A percentile compares a stretch with the other conserved stretches of the same genome.
Conservation (phyloP, 2,113 vertebrate species). For the Macroglossus sobrinus region DNA sequence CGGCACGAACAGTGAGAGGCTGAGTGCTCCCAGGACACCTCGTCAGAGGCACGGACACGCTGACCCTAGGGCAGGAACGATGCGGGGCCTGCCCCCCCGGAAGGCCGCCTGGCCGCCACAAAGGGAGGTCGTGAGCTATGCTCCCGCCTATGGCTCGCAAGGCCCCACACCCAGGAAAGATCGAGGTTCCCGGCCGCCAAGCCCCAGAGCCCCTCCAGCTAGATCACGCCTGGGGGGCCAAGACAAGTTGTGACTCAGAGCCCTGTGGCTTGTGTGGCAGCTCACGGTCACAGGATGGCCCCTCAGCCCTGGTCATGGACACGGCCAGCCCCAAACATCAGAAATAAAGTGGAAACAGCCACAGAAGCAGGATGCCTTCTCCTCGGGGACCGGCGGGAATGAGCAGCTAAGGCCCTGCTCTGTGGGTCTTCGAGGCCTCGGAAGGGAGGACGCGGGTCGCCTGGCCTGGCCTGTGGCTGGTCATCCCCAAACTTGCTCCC, state of each 20-base stretch:
- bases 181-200: too few species aligned
- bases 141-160: too few species aligned
- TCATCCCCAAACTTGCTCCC: too few species aligned
- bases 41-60: neutral
- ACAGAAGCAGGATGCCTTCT: neutral
- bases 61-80: too few species aligned
- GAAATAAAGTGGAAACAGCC: neutral
- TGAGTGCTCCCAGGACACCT: neutral
- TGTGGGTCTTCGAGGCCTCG: neutral
- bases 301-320: neutral
- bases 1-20: accelerated
- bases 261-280: neutral
- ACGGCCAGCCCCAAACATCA: neutral
- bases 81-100: neutral
- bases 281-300: neutral
- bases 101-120: too few species aligned
- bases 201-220: neutral
- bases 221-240: neutral
- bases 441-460: too few species aligned
- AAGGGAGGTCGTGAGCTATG: accelerated
- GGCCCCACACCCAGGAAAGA: neutral
- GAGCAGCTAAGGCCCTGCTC: neutral
- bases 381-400: neutral
- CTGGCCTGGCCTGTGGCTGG: neutral
- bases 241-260: neutral